phyloP scores from a whole-genome alignment of 2,797 vertebrate species.

The Saxicola maurus region DNA sequence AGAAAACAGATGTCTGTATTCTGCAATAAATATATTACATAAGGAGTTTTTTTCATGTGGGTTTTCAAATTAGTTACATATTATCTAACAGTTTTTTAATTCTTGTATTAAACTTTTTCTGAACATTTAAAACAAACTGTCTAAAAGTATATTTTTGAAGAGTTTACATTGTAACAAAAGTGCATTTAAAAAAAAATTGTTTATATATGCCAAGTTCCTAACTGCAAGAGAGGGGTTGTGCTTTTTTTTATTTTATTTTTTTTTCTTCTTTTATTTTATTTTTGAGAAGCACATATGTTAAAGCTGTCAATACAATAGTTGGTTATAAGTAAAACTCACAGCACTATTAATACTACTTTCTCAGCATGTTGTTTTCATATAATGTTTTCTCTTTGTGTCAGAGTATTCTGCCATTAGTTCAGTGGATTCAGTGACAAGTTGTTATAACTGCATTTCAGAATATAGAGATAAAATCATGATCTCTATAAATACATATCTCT shows the following conservation, averaged over 20 bases:
- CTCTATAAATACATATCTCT: neutral
- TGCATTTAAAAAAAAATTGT: neutral
- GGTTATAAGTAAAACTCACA: neutral
- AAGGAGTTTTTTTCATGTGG: neutral
- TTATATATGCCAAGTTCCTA: neutral
- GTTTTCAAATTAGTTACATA: neutral
- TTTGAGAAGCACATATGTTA: neutral
- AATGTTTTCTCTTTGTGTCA: neutral
- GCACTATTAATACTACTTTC: neutral
- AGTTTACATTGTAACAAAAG: neutral
- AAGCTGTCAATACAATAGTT: neutral
- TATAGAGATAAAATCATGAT: neutral
- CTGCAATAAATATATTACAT: neutral
- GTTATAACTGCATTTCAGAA: neutral
- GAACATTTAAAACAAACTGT: neutral
- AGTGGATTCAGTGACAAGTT: neutral
- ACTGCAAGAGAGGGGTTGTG: neutral
- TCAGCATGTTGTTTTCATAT: neutral
- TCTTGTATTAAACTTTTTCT: neutral
- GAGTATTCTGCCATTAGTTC: neutral
- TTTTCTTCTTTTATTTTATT: neutral
- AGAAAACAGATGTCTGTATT: neutral
- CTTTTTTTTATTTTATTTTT: neutral
- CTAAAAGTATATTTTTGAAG: neutral
- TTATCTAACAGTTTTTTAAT: neutral